Evolutionary conservation across 2,113 vertebrate species (phyloP), one percentile per base, ranked within the genome.

Genomic region (Tympanuchus pallidicinctus): DNA sequence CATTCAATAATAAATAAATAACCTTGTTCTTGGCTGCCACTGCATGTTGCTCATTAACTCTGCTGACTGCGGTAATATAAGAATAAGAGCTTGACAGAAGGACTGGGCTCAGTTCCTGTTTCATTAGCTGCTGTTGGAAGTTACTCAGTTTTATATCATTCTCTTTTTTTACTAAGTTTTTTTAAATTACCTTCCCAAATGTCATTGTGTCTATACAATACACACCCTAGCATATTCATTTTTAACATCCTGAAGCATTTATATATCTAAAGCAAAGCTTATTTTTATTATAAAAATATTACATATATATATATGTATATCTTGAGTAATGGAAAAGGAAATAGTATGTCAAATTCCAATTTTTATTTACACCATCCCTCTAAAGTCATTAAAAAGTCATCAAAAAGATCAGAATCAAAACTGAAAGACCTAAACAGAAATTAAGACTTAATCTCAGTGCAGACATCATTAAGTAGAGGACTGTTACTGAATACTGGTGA

Each of bases 221-320:
- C 10, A 4, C 20, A 42, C 3, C 2, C 6, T 38, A 52, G 3
- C 7, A 5, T 64, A 9, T 17, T 56, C 4, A 20, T 1, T 1
- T 48, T 60, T 60, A 43, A 18, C 3, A 30, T 52, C 52, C 52
- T 54, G 25, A 28, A 28, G 25, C 25, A 56, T 30, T 56, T 30
- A 56, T 28, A 30, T 30, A 56, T 10, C 52, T 56, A 30, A 56
- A 56, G 16, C 52, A 56, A 56, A 56, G 52, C 28, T 56, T 30
- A 14, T 30, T 56, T 56, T 18, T 56, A 28, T 30, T 48, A 48
- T 11, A 48, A 48, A 48, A 22, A 48, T 48, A 48, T 48, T 22
- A 48, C 10, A 48, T 11, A 48, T 11, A 21, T 47, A 47, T 20
- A 47, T 47, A 21, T 20, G 20, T 20, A 47, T 47, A 21, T 47